Percentiles rank a stretch among this genome's conserved stretches.
Conservation (phyloP, 2,888 invertebrate genomes). For the Conomelus anceps region DNA sequence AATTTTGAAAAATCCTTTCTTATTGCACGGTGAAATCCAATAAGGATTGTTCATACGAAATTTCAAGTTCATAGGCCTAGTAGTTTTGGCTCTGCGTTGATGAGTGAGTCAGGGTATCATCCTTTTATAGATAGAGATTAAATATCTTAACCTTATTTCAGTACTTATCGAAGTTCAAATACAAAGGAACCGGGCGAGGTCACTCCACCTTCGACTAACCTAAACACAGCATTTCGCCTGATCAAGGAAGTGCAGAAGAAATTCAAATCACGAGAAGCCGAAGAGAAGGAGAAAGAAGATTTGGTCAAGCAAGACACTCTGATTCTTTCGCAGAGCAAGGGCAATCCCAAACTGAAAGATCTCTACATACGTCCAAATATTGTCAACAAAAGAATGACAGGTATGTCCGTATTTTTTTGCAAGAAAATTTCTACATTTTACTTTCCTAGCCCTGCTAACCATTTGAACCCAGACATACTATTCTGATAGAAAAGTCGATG, state of each 20-base stretch:
- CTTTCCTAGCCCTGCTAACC: not conserved
- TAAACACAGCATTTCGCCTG: constrained; percentile 92
- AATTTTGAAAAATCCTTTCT: too few species aligned
- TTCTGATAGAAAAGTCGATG: too few species aligned
- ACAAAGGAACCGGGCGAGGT: constrained; percentile 95
- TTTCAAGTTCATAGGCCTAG: too few species aligned
- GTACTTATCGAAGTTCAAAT: constrained; percentile 94
- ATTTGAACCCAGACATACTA: too few species aligned
- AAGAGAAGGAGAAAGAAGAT: constrained; percentile 97
- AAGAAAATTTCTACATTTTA: not conserved
- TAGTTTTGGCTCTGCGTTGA: too few species aligned
- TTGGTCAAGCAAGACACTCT: constrained; percentile 97
- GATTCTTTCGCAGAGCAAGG: constrained; percentile 87
- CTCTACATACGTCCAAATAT: constrained; percentile 98
- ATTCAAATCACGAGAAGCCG: constrained; percentile 96
- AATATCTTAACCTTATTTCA: constrained; percentile 43
- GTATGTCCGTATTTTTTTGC: constrained; percentile 37
- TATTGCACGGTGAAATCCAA: too few species aligned
- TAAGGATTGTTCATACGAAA: too few species aligned
- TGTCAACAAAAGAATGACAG: constrained; percentile 91
- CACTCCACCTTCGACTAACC: constrained; percentile 87
- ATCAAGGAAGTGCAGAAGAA: constrained; percentile 99
- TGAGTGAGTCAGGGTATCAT: too few species aligned
- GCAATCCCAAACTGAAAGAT: constrained; percentile 96
- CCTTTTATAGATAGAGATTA: too few species aligned